A percentile compares a stretch with the other conserved stretches of the same genome.
phyloP scores from a whole-genome alignment of 2,113 vertebrate species.

The Lepidothrix coronata region DNA sequence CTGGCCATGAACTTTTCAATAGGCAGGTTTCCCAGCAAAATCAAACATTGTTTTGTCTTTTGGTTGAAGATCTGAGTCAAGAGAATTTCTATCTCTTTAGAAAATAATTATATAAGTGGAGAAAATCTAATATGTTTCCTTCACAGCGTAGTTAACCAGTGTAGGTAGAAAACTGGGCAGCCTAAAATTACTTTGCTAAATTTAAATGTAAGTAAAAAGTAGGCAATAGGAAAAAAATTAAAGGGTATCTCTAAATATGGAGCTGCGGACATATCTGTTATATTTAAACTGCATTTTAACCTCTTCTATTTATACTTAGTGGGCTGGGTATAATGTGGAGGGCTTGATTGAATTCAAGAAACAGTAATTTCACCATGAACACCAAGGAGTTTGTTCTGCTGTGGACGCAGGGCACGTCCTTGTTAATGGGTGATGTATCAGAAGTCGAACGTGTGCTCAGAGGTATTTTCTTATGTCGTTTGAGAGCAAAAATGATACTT shows the following conservation, averaged over 20 bases:
- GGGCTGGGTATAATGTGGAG: slow-evolving; percentile 47
- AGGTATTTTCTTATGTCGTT: background rate
- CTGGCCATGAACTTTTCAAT: background rate
- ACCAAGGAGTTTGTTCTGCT: background rate
- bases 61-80: background rate
- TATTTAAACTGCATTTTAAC: slow-evolving; percentile 70
- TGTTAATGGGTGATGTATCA: background rate
- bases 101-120: background rate
- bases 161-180: slow-evolving; percentile 44
- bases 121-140: background rate
- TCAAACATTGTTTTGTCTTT: background rate
- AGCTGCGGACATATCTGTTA: slow-evolving; percentile 49
- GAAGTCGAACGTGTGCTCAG: background rate
- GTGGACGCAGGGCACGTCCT: rapidly evolving
- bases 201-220: slow-evolving; percentile 73
- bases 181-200: slow-evolving; percentile 76
- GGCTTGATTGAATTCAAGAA: slow-evolving; percentile 39
- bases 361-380: slow-evolving; percentile 44
- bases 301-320: slow-evolving; percentile 66
- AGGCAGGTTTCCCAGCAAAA: background rate
- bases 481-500: background rate
- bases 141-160: background rate
- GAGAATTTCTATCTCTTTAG: background rate
- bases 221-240: slow-evolving; percentile 72
- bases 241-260: slow-evolving; percentile 69